phyloP scores from a whole-genome alignment of 1,140 invertebrate species.

The Dufourea novaeangliae region DNA sequence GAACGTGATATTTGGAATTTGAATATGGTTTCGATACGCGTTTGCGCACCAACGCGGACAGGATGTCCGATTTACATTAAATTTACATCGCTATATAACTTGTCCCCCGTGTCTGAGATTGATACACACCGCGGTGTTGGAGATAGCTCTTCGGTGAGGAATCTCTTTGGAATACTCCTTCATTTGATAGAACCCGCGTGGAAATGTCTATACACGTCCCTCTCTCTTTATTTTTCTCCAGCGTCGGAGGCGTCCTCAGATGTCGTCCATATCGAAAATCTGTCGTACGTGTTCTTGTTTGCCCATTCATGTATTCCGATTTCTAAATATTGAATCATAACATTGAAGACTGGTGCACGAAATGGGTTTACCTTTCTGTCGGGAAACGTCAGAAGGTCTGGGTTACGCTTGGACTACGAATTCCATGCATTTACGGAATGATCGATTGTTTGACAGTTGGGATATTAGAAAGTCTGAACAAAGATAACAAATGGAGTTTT shows the following conservation, averaged over 20 bases:
- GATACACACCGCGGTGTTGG: not conserved
- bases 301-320: not conserved
- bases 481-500: no score
- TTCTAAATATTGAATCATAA: not conserved
- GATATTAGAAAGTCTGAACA: no score
- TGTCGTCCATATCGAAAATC: not conserved
- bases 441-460: no score
- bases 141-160: not conserved
- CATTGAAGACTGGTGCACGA: not conserved
- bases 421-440: no score
- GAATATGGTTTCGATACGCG: conserved; percentile 22
- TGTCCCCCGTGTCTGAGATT: conserved; percentile 19
- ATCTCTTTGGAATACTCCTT: conserved; percentile 17
- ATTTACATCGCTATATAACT: conserved; percentile 57
- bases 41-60: not conserved
- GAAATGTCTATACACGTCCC: not conserved
- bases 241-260: not conserved
- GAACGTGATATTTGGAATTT: conserved; percentile 44
- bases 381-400: not conserved
- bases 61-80: conserved; percentile 53
- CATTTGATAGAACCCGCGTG: not conserved
- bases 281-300: not conserved
- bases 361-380: not conserved
- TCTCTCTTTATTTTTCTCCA: not conserved
- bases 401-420: no score